Base-by-base conservation (phyloP, 2,113 vertebrate species). In the Anolis carolinensis region DNA sequence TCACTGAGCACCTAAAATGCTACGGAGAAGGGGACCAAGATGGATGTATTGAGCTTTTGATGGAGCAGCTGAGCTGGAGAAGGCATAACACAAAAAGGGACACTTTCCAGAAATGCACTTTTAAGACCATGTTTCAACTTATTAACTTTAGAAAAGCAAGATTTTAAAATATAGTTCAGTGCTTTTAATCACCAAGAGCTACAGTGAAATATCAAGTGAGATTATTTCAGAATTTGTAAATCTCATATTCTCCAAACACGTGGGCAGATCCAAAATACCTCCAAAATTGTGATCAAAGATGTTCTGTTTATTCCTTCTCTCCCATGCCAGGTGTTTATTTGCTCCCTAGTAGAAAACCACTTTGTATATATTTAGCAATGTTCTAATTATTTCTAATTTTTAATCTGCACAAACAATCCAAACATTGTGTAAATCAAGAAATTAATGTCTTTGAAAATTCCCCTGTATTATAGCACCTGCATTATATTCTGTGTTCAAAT, bases 391-490 rank as follows among this genome's bases (percentile, higher is more conserved):
- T n/a, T 23, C 13, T 67, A 8, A 34, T 81, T 62, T 50, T 34
- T 62, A 48, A 65, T 36, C 18, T 36, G 71, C 21, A 23, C 52
- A 86, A 36, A 16, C 18, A 72, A 59, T 52, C 7, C 80, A 87
- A 70, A 50, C 62, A 52, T 79, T 79, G 67, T 44, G 50, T 50
- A 83, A 72, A 1, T 18, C 13, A 18, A 16, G 79, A 32, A 30
- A 62, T 20, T 25, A 84, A 87, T 5, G 78, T 71, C 25, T 81
- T 80, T 85, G 83, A 1, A 72, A 55, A 59, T 63, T 48, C 34
- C 84, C 74, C 23, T 59, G 55, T 59, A 73, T 44, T 18, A 75
- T 83, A 83, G 70, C 50, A 65, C 87, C 86, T 9, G 5, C n/a
- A 2, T n/a, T 77, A 30, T 10, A 59, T 9, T 48, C 0, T 2